Evolutionary conservation across 2,797 vertebrate genomes (phyloP).

Genomic region (Sebastes wilsoni): DNA sequence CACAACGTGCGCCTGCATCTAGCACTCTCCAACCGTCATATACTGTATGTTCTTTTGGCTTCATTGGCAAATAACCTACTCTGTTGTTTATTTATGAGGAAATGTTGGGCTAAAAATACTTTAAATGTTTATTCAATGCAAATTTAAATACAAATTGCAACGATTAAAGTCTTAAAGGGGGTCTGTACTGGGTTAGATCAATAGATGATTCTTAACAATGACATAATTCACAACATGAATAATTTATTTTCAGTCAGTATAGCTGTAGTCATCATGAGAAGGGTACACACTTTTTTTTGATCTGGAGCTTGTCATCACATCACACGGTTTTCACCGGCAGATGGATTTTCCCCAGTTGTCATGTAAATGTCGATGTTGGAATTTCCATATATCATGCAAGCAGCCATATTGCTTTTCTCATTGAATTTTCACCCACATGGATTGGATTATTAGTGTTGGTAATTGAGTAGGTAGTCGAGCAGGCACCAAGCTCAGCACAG

Average conservation of each 20-base stretch:
- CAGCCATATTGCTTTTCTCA: not conserved
- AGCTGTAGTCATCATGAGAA: not conserved
- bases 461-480: not conserved
- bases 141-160: not conserved
- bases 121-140: not conserved
- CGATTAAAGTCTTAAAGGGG: not conserved
- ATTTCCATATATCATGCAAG: not conserved
- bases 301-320: not conserved
- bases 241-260: not conserved
- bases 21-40: too few relatives aligned
- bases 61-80: not conserved
- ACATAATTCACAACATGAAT: not conserved
- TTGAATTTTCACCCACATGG: not conserved
- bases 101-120: not conserved
- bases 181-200: not conserved
- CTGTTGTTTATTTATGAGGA: not conserved
- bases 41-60: not conserved
- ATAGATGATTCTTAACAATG: not conserved
- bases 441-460: not conserved
- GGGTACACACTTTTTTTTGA: too few relatives aligned
- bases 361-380: too few relatives aligned
- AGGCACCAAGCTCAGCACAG: not conserved
- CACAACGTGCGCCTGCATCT: too few relatives aligned
- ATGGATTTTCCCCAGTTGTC: not conserved
- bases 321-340: not conserved